Percentiles rank a stretch among this genome's conserved stretches.
These are phyloP conservation scores for Amphilophus citrinellus DNA, from an alignment of 2,113 vertebrate species.

Conservation along the genomic window DNA sequence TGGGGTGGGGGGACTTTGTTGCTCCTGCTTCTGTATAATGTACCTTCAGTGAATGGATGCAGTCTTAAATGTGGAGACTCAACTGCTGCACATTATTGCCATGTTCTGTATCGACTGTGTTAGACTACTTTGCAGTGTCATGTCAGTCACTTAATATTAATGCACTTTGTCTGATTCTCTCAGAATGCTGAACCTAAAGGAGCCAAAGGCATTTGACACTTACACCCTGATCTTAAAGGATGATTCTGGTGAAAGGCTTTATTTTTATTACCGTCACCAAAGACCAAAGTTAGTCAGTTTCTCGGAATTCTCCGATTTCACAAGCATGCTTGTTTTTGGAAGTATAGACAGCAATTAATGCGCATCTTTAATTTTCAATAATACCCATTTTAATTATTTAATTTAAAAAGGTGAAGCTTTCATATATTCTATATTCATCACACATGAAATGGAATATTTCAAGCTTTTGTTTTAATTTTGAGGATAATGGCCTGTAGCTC, in stretches of 20 bases:
- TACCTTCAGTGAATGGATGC: slow-evolving; percentile 12
- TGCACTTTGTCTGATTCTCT: slow-evolving; percentile 76
- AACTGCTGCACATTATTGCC: slow-evolving; percentile 50
- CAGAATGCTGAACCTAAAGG: slow-evolving; percentile 65
- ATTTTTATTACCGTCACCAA: slow-evolving; percentile 23
- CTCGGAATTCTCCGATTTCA: background rate
- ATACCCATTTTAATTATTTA: background rate
- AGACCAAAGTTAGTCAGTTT: background rate
- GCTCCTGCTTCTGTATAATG: slow-evolving; percentile 20
- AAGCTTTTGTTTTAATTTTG: background rate
- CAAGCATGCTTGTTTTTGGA: background rate
- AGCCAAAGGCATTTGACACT: slow-evolving; percentile 72
- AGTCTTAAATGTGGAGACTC: slow-evolving; percentile 22
- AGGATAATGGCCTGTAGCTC: background rate
- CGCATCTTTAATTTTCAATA: background rate
- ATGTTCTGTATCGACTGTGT: slow-evolving; percentile 54
- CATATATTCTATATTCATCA: background rate
- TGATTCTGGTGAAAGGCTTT: slow-evolving; percentile 16
- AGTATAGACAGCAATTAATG: background rate
- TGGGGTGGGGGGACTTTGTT: background rate
- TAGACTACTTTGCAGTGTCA: slow-evolving; percentile 64
- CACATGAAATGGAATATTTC: background rate
- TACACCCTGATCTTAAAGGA: slow-evolving; percentile 34
- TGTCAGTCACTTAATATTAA: slow-evolving; percentile 72
- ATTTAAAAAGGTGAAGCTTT: background rate